Evolutionary conservation across 2,113 vertebrate genomes (phyloP).

Genomic region (Catharus bicknelli): DNA sequence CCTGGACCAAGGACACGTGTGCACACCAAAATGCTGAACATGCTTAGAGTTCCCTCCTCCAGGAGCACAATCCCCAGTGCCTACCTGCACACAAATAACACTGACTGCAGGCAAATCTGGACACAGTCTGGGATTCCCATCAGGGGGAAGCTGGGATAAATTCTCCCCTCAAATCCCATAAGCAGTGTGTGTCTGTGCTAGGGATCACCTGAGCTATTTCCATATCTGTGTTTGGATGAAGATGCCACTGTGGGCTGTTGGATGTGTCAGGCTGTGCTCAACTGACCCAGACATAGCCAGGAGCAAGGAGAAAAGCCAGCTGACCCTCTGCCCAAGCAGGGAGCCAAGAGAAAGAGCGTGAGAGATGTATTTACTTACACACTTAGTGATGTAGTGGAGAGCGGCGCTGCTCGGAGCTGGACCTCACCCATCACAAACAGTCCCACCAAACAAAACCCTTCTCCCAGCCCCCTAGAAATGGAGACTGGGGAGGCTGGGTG

Average conservation of each 20-base stretch:
- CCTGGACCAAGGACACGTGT: background rate
- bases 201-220: background rate
- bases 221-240: background rate
- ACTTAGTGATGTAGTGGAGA: background rate
- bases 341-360: background rate
- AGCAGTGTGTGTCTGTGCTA: rapidly evolving
- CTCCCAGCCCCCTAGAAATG: background rate
- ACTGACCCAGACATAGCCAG: background rate
- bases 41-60: background rate
- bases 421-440: conserved; percentile 27
- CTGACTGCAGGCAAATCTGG: background rate
- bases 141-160: background rate
- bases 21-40: background rate
- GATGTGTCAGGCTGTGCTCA: background rate
- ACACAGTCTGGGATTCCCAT: background rate
- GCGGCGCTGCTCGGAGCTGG: background rate
- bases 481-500: background rate
- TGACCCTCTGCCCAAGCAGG: background rate
- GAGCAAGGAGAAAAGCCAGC: background rate
- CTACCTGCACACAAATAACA: background rate
- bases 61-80: background rate
- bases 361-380: conserved; percentile 5
- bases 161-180: background rate
- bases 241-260: background rate
- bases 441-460: conserved; percentile 20